Percentiles rank a stretch among this genome's conserved stretches.
These are phyloP conservation scores for Wiebesia pumilae DNA, from an alignment of 1,140 invertebrate species.

Conservation along the genomic window DNA sequence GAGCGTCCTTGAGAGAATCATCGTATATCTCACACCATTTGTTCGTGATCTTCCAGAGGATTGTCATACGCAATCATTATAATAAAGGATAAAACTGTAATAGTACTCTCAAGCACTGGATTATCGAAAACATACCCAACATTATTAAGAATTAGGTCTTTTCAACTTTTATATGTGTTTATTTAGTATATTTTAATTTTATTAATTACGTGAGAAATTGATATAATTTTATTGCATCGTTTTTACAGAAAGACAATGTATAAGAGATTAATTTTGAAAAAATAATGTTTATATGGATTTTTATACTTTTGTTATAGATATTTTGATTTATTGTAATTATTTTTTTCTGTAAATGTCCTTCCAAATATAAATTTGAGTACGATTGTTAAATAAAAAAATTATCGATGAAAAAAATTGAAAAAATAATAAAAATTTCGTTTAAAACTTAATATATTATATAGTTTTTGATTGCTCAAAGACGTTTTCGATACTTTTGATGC, in stretches of 20 bases:
- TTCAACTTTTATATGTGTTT: background rate
- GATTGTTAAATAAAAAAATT: background rate
- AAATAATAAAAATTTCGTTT: background rate
- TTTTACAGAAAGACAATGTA: background rate
- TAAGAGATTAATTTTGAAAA: background rate
- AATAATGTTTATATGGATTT: background rate
- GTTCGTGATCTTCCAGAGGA: background rate
- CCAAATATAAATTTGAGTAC: background rate
- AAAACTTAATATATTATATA: background rate
- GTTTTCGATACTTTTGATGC: slow-evolving; percentile 28
- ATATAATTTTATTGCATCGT: background rate
- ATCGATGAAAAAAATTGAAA: background rate
- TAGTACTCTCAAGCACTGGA: background rate
- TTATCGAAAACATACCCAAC: slow-evolving; percentile 21
- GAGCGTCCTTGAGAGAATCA: background rate
- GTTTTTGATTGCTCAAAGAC: slow-evolving; percentile 9
- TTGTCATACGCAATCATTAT: background rate
- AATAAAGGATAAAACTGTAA: background rate
- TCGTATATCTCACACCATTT: background rate
- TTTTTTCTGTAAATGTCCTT: slow-evolving; percentile 7
- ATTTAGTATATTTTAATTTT: background rate
- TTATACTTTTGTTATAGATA: background rate
- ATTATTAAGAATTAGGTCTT: background rate
- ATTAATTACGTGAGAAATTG: background rate
- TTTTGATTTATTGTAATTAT: background rate